Evolutionary conservation across 2,888 invertebrate genomes (phyloP).

Genomic region (Smittia aterrima): DNA sequence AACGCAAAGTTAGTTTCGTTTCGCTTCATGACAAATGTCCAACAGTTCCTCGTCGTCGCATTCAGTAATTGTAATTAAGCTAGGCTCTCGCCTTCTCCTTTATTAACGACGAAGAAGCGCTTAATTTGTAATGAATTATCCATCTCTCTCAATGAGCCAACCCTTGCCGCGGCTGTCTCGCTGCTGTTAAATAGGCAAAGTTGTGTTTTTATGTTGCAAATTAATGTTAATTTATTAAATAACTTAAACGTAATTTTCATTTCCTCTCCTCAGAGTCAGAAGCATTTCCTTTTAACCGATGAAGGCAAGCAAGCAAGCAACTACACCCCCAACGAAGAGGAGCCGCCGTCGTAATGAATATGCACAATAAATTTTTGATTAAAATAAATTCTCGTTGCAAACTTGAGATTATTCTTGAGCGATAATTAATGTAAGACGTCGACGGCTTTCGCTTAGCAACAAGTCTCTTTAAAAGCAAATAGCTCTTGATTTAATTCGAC

Average conservation of each 20-base stretch:
- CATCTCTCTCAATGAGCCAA: not conserved
- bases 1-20: not conserved
- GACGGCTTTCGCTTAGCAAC: not conserved
- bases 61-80: slow-evolving; percentile 14
- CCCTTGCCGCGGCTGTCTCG: not conserved
- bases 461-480: not conserved
- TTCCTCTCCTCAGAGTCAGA: not conserved
- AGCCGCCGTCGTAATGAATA: slow-evolving; percentile 26
- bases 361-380: slow-evolving; percentile 40
- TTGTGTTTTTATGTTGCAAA: slow-evolving; percentile 29
- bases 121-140: slow-evolving; percentile 27
- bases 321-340: not conserved
- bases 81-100: not conserved
- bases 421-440: slow-evolving; percentile 9
- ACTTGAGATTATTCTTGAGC: not conserved
- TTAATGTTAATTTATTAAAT: slow-evolving; percentile 41
- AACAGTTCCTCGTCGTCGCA: not conserved
- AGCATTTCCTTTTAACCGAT: too few relatives aligned
- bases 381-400: slow-evolving; percentile 29
- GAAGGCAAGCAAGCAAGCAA: too few relatives aligned
- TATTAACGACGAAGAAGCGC: not conserved
- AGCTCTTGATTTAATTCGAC: not conserved
- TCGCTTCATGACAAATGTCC: slow-evolving; percentile 6
- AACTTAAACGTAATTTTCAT: slow-evolving; percentile 36
- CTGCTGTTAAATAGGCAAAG: not conserved